Base-by-base conservation (phyloP, 2,113 vertebrate species). In the Chunga burmeisteri region DNA sequence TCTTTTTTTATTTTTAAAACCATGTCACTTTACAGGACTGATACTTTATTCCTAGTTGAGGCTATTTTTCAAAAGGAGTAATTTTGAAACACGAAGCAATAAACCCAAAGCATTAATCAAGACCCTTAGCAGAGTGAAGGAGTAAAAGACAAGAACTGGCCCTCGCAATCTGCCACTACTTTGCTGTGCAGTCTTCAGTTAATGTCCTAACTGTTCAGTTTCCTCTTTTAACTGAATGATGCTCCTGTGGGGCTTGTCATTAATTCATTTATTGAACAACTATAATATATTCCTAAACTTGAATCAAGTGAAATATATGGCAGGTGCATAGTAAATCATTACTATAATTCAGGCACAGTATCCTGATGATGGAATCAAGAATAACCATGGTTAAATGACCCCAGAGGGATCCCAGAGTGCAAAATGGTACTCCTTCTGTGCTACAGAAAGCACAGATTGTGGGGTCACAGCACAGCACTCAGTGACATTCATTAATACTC, bases 401-500 rank as follows among this genome's bases (percentile, higher is more conserved):
- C 58, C 70, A 88, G 49, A 67, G 36, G 19, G 23, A 59, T 30
- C 14, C 27, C 16, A 36, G 29, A n/a, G 30, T 58, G 29, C 62
- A 55, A 89, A 88, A 65, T 50, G 21, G n/a, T 15, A 30, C 58
- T 91, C 71, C 36, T 73, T 38, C 26, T 61, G 56, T 27, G 67
- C 68, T 53, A 36, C 40, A 55, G 72, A 81, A 66, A 68, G 53
- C 29, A 18, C 10, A 49, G 40, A n/a, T 44, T 90, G 72, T 40
- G 40, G 61, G 49, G 62, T 59, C 10, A 56, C 18, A 49, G 56
- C 16, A 56, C 13, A 90, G 38, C 13, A 32, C 59, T 93, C 75
- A 32, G 62, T 87, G 70, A 88, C 73, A 93, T 85, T 92, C 94
- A 70, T 75, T 94, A 92, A 86, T 47, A 88, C 29, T 70, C 66